Evolutionary conservation across 2,888 invertebrate genomes (phyloP).

Genomic region (Monopis laevigella): DNA sequence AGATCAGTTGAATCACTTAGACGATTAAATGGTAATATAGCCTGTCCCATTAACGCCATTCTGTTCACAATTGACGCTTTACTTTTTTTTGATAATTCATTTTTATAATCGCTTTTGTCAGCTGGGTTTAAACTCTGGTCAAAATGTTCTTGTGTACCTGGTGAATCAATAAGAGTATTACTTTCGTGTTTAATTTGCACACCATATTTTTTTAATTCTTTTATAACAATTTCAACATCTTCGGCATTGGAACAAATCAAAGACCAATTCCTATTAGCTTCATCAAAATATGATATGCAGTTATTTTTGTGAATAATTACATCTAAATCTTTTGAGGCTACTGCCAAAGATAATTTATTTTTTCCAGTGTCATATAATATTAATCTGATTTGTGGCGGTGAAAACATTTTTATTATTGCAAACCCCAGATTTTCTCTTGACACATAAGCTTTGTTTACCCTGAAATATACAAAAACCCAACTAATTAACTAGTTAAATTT

Average conservation of each 20-base stretch:
- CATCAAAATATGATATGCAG: constrained; percentile 47
- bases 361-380: constrained; percentile 50
- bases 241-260: constrained; percentile 30
- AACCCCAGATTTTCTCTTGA: constrained; percentile 47
- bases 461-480: constrained; percentile 24
- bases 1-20: constrained; percentile 49
- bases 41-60: constrained; percentile 55
- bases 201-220: constrained; percentile 30
- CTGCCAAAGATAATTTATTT: constrained; percentile 38
- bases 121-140: constrained; percentile 8
- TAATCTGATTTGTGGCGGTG: constrained; percentile 31
- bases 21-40: constrained; percentile 40
- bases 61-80: constrained; percentile 46
- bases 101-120: constrained; percentile 15
- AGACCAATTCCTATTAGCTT: constrained; percentile 43
- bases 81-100: constrained; percentile 35
- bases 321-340: constrained; percentile 30
- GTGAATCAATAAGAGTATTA: constrained; percentile 22
- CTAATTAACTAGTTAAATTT: neutral
- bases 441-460: constrained; percentile 37
- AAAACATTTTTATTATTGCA: constrained; percentile 42
- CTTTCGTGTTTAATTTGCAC: constrained; percentile 28
- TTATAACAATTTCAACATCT: constrained; percentile 32
- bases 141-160: constrained; percentile 17
- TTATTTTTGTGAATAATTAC: constrained; percentile 36